Evolutionary conservation across 2,113 vertebrate genomes (phyloP).

Genomic region (Raja brachyura): DNA sequence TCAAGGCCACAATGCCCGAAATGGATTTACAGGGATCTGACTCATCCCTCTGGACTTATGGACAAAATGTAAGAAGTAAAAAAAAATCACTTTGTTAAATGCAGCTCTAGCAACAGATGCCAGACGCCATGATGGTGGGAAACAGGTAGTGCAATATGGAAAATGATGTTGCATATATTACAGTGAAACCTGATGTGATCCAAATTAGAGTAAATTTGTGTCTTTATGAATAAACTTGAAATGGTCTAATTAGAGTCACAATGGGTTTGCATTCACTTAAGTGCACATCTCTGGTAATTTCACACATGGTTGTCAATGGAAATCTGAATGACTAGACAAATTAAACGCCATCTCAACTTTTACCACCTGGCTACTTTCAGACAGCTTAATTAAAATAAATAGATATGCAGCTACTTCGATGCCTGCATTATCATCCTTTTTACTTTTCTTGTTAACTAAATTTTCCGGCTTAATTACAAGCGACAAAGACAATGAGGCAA

Average conservation of each 20-base stretch:
- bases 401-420: constrained; percentile 27
- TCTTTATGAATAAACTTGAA: constrained; percentile 37
- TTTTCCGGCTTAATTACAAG: constrained; percentile 15
- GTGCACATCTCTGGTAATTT: constrained; percentile 24
- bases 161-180: constrained; percentile 31
- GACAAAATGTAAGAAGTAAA: not conserved
- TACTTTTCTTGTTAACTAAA: not conserved
- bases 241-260: constrained; percentile 34
- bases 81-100: constrained; percentile 3
- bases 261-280: constrained; percentile 32
- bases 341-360: constrained; percentile 21
- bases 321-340: constrained; percentile 36
- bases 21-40: not conserved
- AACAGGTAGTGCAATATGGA: not conserved
- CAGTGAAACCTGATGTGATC: constrained; percentile 17
- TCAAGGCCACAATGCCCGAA: not conserved
- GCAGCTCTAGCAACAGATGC: constrained; percentile 7
- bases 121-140: constrained; percentile 8
- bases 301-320: constrained; percentile 35
- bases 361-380: constrained; percentile 32
- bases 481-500: not conserved
- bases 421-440: not conserved
- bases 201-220: constrained; percentile 35
- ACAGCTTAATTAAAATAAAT: constrained; percentile 35
- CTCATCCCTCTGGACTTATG: not conserved